These are phyloP conservation scores for Bufo bufo DNA, from an alignment of 2,113 vertebrate species.

Conservation along the genomic window DNA sequence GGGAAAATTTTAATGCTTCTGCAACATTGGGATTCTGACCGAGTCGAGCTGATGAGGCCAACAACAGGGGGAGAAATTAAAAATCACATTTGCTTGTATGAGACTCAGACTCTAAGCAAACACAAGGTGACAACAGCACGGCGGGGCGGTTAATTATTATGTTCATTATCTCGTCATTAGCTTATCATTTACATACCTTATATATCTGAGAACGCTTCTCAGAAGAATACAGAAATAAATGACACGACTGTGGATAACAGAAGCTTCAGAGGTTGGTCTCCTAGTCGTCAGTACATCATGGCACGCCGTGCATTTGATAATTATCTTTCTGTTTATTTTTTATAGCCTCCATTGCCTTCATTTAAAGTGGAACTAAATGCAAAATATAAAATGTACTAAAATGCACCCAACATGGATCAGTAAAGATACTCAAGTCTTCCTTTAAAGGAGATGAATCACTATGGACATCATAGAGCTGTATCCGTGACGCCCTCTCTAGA, in stretches of 20 bases:
- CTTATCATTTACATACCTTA: slow-evolving; percentile 39
- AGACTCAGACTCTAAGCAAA: slow-evolving; percentile 19
- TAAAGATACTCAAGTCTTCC: too few relatives aligned
- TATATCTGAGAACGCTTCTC: slow-evolving; percentile 14
- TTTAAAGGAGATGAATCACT: too few relatives aligned
- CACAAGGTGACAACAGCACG: slow-evolving; percentile 35
- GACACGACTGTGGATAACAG: not conserved
- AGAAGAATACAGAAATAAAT: not conserved
- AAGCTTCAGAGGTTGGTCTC: not conserved
- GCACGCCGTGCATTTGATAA: not conserved
- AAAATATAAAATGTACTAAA: not conserved
- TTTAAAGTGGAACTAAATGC: not conserved
- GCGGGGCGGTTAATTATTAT: slow-evolving; percentile 40
- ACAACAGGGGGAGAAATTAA: slow-evolving; percentile 15
- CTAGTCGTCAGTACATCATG: not conserved
- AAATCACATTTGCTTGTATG: slow-evolving; percentile 20
- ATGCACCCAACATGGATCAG: too few relatives aligned
- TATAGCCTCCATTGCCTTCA: not conserved
- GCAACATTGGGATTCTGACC: not conserved
- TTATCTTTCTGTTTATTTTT: not conserved
- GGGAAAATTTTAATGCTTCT: not conserved
- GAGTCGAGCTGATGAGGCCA: not conserved
- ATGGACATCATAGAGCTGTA: too few relatives aligned
- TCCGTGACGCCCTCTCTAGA: too few relatives aligned
- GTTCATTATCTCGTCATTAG: slow-evolving; percentile 45